These are phyloP conservation scores for Caenorhabditis sp. DNA, from an alignment of 2,888 invertebrate genomes.

Conservation along the genomic window DNA sequence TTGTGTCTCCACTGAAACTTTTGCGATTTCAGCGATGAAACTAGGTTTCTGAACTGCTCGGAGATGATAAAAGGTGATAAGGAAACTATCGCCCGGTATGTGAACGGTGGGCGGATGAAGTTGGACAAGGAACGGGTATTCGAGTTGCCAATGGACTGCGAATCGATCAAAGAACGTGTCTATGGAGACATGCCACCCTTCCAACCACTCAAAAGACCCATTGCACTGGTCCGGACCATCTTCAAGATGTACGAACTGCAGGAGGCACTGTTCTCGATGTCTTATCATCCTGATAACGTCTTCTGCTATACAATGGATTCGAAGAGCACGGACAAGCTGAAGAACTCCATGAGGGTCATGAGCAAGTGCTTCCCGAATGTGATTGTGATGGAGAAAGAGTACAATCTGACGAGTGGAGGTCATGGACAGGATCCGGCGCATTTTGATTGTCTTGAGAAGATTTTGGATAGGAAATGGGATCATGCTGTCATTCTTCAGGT, in stretches of 20 bases:
- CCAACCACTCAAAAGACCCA: constrained; percentile 37
- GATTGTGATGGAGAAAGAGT: constrained; percentile 40
- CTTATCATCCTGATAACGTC: constrained; percentile 54
- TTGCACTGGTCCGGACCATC: constrained; percentile 52
- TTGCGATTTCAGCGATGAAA: constrained; percentile 61
- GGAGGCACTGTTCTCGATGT: constrained; percentile 49
- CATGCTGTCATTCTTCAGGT: constrained; percentile 53
- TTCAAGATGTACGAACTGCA: constrained; percentile 59
- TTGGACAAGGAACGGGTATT: constrained; percentile 40
- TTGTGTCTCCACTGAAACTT: background rate
- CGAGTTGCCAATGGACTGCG: constrained; percentile 61
- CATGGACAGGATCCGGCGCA: constrained; percentile 58
- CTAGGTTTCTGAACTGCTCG: constrained; percentile 44
- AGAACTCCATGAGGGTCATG: constrained; percentile 26
- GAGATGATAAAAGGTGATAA: constrained; percentile 40
- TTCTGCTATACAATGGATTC: constrained; percentile 54
- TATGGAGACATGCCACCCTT: constrained; percentile 51
- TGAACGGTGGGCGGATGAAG: constrained; percentile 56
- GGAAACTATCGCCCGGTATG: constrained; percentile 43
- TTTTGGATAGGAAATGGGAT: constrained; percentile 45
- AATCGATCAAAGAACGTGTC: constrained; percentile 39
- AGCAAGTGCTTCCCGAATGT: constrained; percentile 49
- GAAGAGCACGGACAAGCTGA: constrained; percentile 38
- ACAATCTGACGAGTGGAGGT: constrained; percentile 52
- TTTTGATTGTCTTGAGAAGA: constrained; percentile 52